Conservation (phyloP, 1,140 invertebrate genomes). For the Bombus picipes region DNA sequence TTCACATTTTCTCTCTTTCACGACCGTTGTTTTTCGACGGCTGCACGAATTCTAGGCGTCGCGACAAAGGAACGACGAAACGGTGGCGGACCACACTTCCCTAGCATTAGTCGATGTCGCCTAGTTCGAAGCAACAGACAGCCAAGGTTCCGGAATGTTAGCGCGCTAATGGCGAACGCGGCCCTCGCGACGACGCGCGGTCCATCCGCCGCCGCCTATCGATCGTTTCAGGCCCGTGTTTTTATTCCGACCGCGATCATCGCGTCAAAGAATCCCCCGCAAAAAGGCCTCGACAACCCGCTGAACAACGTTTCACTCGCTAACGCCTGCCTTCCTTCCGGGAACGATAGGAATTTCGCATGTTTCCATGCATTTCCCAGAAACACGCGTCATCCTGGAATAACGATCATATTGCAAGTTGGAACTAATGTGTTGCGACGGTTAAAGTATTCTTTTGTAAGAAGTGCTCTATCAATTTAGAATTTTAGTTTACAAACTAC, state of each 20-base stretch:
- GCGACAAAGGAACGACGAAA: slow-evolving; percentile 32
- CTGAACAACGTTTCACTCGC: too few relatives aligned
- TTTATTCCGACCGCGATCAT: background rate
- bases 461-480: too few relatives aligned
- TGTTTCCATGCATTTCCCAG: too few relatives aligned
- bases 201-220: too few relatives aligned
- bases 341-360: too few relatives aligned
- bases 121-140: background rate
- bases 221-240: background rate
- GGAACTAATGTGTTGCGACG: too few relatives aligned
- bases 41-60: slow-evolving; percentile 49
- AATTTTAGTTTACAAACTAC: too few relatives aligned
- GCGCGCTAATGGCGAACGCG: slow-evolving; percentile 25
- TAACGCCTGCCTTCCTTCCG: too few relatives aligned
- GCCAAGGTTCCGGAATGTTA: background rate
- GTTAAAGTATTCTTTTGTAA: too few relatives aligned
- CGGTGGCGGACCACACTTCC: background rate
- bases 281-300: background rate
- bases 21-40: slow-evolving; percentile 40
- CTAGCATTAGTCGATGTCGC: background rate
- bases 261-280: slow-evolving; percentile 8
- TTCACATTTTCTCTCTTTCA: background rate
- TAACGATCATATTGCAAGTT: too few relatives aligned
- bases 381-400: too few relatives aligned
- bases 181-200: too few relatives aligned